A percentile compares a stretch with the other conserved stretches of the same genome.
phyloP scores from a whole-genome alignment of 2,113 vertebrate species.

The Argyrosomus japonicus region DNA sequence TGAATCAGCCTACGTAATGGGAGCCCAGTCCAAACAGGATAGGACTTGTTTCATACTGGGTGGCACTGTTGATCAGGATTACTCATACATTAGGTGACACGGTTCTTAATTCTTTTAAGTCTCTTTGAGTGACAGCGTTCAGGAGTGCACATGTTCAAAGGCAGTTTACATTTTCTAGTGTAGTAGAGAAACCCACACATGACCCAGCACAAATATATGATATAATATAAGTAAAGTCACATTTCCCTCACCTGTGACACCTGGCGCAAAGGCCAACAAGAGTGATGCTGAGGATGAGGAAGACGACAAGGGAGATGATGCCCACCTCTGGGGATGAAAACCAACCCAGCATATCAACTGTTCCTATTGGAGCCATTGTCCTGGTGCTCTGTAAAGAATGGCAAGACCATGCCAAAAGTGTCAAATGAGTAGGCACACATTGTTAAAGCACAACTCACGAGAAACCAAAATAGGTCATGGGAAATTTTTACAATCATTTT shows the following conservation, averaged over 20 bases:
- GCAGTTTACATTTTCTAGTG: neutral
- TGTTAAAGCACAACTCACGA: neutral
- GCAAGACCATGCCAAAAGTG: neutral
- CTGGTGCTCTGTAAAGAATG: slow-evolving; percentile 22
- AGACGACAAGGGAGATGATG: slow-evolving; percentile 67
- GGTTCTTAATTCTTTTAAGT: neutral
- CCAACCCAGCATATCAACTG: slow-evolving; percentile 35
- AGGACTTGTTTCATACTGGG: slow-evolving; percentile 7
- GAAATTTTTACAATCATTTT: neutral
- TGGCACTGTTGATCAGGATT: neutral
- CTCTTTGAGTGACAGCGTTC: neutral
- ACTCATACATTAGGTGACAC: neutral
- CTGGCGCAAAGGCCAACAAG: slow-evolving; percentile 65
- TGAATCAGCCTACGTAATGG: neutral
- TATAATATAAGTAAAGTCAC: neutral
- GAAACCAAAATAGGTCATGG: neutral
- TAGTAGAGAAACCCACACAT: neutral
- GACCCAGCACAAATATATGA: neutral
- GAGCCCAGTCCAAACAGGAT: slow-evolving; percentile 2
- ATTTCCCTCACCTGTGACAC: slow-evolving; percentile 68
- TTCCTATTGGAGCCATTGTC: slow-evolving; percentile 73
- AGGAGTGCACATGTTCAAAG: neutral
- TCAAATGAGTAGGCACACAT: neutral
- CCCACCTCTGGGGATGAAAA: slow-evolving; percentile 67
- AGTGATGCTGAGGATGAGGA: slow-evolving; percentile 70